A percentile compares a stretch with the other conserved stretches of the same genome.
Evolutionary conservation across 2,113 vertebrate species (phyloP).

Genomic region (Dissostichus mawsoni): DNA sequence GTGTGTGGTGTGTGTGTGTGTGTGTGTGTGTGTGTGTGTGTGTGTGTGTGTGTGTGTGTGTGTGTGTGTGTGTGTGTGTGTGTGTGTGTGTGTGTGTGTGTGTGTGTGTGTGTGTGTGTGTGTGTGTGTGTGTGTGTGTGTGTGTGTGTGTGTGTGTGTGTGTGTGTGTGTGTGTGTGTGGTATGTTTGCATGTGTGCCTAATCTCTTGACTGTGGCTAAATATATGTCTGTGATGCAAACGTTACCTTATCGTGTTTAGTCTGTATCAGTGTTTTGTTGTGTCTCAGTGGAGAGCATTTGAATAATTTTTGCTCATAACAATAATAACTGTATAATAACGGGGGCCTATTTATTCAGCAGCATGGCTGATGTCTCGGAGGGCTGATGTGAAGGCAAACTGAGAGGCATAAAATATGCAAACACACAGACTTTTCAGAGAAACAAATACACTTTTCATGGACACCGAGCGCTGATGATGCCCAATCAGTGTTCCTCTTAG

Average conservation of each 20-base stretch:
- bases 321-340: constrained; percentile 62
- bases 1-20: neutral
- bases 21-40: neutral
- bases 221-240: constrained; percentile 10
- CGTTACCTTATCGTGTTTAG: constrained; percentile 6
- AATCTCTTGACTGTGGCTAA: constrained; percentile 8
- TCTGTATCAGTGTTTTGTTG: constrained; percentile 42
- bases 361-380: constrained; percentile 57
- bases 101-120: neutral
- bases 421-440: constrained; percentile 8
- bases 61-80: neutral
- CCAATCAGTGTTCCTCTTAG: constrained; percentile 49
- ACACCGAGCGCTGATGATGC: constrained; percentile 18
- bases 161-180: neutral
- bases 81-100: constrained; percentile 4
- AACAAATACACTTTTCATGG: neutral
- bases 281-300: constrained; percentile 42
- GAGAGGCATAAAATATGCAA: constrained; percentile 27
- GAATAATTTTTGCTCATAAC: constrained; percentile 45
- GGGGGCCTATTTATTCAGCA: constrained; percentile 58
- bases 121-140: neutral
- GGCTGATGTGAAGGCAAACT: constrained; percentile 15
- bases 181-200: neutral
- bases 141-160: neutral
- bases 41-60: neutral